phyloP scores from a whole-genome alignment of 2,113 vertebrate genomes.

The Rhinopithecus roxellana region DNA sequence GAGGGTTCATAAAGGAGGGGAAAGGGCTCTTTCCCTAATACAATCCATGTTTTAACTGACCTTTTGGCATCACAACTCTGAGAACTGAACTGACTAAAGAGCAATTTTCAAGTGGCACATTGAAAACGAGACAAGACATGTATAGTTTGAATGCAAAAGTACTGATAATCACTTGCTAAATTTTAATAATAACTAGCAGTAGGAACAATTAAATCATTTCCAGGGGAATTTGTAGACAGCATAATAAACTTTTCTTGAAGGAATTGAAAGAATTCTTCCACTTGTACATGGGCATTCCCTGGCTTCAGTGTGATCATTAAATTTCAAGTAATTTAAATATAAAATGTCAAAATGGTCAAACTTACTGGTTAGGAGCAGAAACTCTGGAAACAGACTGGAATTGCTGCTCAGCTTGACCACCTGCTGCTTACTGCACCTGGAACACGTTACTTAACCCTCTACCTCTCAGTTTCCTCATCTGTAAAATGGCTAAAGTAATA shows the following conservation, averaged over 20 bases:
- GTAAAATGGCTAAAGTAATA: background rate
- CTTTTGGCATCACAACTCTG: background rate
- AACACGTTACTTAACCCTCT: background rate
- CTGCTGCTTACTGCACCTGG: no score
- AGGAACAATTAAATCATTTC: background rate
- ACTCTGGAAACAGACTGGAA: background rate
- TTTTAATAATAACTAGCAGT: conserved; percentile 21
- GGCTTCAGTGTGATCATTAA: background rate
- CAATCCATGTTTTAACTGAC: background rate
- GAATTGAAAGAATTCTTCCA: background rate
- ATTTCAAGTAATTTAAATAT: background rate
- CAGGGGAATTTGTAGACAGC: background rate
- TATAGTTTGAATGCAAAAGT: background rate
- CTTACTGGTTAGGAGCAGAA: background rate
- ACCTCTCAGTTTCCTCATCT: background rate
- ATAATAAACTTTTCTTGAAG: background rate
- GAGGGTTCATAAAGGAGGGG: background rate
- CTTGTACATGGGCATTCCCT: background rate
- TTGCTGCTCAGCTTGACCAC: background rate
- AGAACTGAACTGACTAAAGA: background rate
- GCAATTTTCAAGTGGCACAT: background rate
- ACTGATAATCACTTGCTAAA: background rate
- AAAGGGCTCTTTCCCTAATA: background rate
- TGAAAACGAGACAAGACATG: conserved; percentile 3
- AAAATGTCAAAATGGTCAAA: background rate